Evolutionary conservation across 2,888 invertebrate species (phyloP), one percentile per base, ranked within the genome.

Genomic region (Ophion costatus): DNA sequence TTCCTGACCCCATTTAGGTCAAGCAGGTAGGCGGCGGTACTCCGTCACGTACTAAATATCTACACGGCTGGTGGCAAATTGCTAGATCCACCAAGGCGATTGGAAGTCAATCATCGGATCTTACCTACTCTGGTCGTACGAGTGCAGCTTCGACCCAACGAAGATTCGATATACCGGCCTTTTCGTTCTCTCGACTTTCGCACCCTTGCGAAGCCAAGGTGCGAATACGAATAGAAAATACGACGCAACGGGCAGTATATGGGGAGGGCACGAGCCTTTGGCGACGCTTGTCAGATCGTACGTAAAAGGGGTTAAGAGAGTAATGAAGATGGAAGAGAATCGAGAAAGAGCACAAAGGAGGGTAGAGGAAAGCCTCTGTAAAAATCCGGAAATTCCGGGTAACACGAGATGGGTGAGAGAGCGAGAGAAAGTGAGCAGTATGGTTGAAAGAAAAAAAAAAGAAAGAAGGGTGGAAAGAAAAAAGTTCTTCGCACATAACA

Each of bases 401-500:
- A 20, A 29, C 22, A 11, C 29, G 71, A 24, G 70, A 78, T 66
- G 70, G 66, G 73, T 67, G 67, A 51, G 61, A 38, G 64, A 67
- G 59, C 51, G 64, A 38, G 24, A 38, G 17, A 66, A 7, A 20
- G 33, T 20, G 61, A 42, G n/a, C 24, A 59, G 45, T 61, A n/a
- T 10, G 29, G 73, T 69, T 24, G 59, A 80, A 71, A 59, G 59
- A 63, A 63, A 80, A 63, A 63, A 80, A 77, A 57, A 57, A 33
- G 63, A 66, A 29, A 56, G 66, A 61, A 42, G 24, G 64, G 51
- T 11, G 56, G 29, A 33, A 74, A 59, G 67, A 76, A 86, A 87
- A 81, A 42, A 79, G 81, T 83, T 70, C 80, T 76, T 84, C 86
- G 87, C 86, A 86, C 87, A 86, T 87, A 88, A 88, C 87, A 80